Percentiles rank a stretch among this genome's conserved stretches.
phyloP scores from a whole-genome alignment of 2,888 invertebrate species.

The Drosophila kambysellisi region DNA sequence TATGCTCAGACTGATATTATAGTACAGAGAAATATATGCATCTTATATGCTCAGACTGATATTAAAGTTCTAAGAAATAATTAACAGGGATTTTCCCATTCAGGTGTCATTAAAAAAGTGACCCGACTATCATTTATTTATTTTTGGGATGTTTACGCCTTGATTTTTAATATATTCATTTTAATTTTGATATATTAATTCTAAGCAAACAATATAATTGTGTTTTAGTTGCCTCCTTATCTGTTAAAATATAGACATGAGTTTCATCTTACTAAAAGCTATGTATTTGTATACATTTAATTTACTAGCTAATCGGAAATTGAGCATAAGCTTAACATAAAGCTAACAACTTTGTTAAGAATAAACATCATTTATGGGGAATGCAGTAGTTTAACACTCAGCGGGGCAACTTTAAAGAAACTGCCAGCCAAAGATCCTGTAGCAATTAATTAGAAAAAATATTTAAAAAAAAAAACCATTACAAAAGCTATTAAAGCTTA shows the following conservation, averaged over 20 bases:
- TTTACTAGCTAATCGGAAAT: not conserved
- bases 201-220: not conserved
- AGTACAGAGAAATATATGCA: too few species aligned
- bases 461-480: constrained; percentile 25
- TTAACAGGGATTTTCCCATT: not conserved
- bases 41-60: constrained; percentile 1
- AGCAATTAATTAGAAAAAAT: constrained; percentile 17
- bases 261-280: not conserved
- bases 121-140: not conserved
- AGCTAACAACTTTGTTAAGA: constrained; percentile 11
- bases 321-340: not conserved
- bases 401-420: constrained; percentile 30
- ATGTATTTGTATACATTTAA: not conserved
- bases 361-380: constrained; percentile 2
- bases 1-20: too few species aligned
- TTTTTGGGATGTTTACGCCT: too few species aligned
- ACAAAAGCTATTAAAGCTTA: constrained; percentile 34
- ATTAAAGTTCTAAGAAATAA: not conserved
- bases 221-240: not conserved
- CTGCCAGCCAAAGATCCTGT: not conserved
- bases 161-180: too few species aligned
- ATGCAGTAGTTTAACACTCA: constrained; percentile 46
- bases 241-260: not conserved
- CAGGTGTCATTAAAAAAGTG: not conserved
- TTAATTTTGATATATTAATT: not conserved